Evolutionary conservation across 2,113 vertebrate genomes (phyloP).

Genomic region (Syngnathus floridae): DNA sequence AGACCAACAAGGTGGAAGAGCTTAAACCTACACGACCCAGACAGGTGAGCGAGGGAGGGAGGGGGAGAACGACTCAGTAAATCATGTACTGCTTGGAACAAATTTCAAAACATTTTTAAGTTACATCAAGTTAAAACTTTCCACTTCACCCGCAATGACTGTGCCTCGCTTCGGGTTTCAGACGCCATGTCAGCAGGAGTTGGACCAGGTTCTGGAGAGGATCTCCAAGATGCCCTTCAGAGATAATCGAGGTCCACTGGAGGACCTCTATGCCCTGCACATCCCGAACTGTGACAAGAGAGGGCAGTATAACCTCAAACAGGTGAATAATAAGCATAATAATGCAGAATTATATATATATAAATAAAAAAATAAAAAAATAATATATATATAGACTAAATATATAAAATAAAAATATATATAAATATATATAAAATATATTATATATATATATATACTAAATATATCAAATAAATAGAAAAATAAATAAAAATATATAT

Average conservation of each 20-base stretch:
- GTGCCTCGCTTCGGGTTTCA: conserved; percentile 44
- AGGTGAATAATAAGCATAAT: conserved; percentile 66
- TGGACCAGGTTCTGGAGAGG: conserved; percentile 92
- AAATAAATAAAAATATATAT: not conserved
- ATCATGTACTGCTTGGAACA: not conserved
- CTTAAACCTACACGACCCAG: conserved; percentile 57
- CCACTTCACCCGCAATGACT: not conserved
- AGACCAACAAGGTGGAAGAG: conserved; percentile 70
- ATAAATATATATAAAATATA: not conserved
- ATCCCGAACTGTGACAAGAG: conserved; percentile 98
- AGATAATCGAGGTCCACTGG: conserved; percentile 88
- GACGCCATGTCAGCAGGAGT: conserved; percentile 93
- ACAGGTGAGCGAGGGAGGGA: conserved; percentile 48
- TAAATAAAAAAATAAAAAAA: too few relatives aligned
- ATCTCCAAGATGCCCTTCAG: conserved; percentile 92
- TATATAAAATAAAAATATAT: too few relatives aligned
- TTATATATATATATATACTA: not conserved
- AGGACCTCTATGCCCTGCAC: conserved; percentile 90
- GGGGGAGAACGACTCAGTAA: not conserved
- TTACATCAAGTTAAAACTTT: too few relatives aligned
- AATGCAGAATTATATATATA: not conserved
- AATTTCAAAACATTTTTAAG: too few relatives aligned
- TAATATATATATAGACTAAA: not conserved
- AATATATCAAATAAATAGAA: not conserved
- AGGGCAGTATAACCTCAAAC: conserved; percentile 95